phyloP scores from a whole-genome alignment of 1,140 invertebrate genomes.

The Sitophilus oryzae region DNA sequence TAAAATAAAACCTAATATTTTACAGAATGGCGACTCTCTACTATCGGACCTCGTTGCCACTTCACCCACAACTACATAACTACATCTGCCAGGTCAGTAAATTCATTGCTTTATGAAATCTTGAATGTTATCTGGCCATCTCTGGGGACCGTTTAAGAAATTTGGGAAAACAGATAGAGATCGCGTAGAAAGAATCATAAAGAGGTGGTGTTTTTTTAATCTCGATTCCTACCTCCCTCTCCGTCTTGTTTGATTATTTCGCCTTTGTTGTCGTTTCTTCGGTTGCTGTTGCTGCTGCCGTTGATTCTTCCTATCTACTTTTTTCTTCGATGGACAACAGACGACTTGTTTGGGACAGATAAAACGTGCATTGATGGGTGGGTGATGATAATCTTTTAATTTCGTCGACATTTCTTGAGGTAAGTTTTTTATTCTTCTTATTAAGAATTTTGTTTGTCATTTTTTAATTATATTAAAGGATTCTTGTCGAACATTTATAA shows the following conservation, averaged over 20 bases:
- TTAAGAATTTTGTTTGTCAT: too few relatives aligned
- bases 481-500: too few relatives aligned
- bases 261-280: constrained; percentile 11
- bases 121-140: constrained; percentile 24
- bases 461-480: too few relatives aligned
- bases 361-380: background rate
- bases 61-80: constrained; percentile 19
- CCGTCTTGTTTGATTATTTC: constrained; percentile 16
- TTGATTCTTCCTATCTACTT: too few relatives aligned
- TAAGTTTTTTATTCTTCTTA: too few relatives aligned
- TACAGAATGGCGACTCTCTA: too few relatives aligned
- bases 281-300: constrained; percentile 3
- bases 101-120: constrained; percentile 24
- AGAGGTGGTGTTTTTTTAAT: constrained; percentile 14
- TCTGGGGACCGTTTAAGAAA: constrained; percentile 22
- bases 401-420: constrained; percentile 3
- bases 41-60: constrained; percentile 1
- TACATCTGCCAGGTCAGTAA: constrained; percentile 25
- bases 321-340: too few relatives aligned
- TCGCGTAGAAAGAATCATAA: constrained; percentile 15
- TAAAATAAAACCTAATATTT: too few relatives aligned
- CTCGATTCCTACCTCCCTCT: too few relatives aligned
- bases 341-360: too few relatives aligned
- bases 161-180: constrained; percentile 19
- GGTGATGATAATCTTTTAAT: constrained; percentile 21